phyloP scores from a whole-genome alignment of 2,888 invertebrate species.

The Zygogramma bicolorata region DNA sequence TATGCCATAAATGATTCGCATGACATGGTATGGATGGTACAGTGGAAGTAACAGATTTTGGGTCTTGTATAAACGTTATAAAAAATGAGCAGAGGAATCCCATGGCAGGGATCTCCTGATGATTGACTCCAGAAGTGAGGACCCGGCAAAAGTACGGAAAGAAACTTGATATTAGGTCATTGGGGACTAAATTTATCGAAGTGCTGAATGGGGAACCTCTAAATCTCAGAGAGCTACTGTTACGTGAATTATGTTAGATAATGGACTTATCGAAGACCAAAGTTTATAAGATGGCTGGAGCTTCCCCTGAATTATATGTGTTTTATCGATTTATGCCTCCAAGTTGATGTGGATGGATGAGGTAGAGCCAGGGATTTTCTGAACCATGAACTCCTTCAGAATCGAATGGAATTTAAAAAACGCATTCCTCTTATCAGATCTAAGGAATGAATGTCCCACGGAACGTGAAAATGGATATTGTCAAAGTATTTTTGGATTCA shows the following conservation, averaged over 20 bases:
- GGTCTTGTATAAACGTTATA: slow-evolving; percentile 96
- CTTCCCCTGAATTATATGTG: slow-evolving; percentile 83
- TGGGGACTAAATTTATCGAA: slow-evolving; percentile 98
- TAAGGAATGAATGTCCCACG: slow-evolving; percentile 87
- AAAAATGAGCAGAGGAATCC: slow-evolving; percentile 92
- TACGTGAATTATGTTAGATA: slow-evolving; percentile 93
- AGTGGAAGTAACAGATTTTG: slow-evolving; percentile 96
- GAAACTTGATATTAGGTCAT: slow-evolving; percentile 88
- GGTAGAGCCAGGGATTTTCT: slow-evolving; percentile 84
- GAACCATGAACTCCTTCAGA: slow-evolving; percentile 82
- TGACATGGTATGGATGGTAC: slow-evolving; percentile 89
- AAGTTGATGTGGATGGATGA: slow-evolving; percentile 84
- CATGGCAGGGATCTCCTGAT: slow-evolving; percentile 98
- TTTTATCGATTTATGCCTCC: slow-evolving; percentile 89
- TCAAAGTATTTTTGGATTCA: too few relatives aligned
- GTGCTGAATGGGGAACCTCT: slow-evolving; percentile 98
- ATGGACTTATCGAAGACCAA: slow-evolving; percentile 95
- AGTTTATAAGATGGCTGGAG: slow-evolving; percentile 85
- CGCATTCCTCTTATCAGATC: slow-evolving; percentile 92
- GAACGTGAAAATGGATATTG: slow-evolving; percentile 66
- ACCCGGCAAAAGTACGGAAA: slow-evolving; percentile 94
- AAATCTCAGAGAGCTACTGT: slow-evolving; percentile 93
- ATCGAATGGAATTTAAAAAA: slow-evolving; percentile 83
- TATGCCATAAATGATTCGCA: slow-evolving; percentile 91
- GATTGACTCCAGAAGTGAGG: slow-evolving; percentile 98